Evolutionary conservation across 2,888 invertebrate genomes (phyloP).

Genomic region (Philaethria dido): DNA sequence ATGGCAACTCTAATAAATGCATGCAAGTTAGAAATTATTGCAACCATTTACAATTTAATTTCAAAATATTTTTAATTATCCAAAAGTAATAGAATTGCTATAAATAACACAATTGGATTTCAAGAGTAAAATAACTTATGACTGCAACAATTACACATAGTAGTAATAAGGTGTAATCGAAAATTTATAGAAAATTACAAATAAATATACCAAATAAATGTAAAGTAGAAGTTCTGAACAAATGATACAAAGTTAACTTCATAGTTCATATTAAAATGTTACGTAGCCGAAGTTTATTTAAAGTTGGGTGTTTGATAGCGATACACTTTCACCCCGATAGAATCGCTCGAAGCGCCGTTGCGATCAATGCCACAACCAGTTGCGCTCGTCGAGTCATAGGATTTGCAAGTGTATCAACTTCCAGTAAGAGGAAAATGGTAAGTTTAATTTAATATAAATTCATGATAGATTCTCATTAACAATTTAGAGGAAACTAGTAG

Average conservation of each 20-base stretch:
- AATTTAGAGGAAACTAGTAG: background rate
- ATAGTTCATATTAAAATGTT: conserved; percentile 31
- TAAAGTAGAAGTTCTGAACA: too few species aligned
- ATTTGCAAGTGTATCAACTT: conserved; percentile 58
- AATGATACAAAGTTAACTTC: background rate
- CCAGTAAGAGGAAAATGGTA: conserved; percentile 77
- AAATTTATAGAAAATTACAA: too few species aligned
- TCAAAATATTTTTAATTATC: too few species aligned
- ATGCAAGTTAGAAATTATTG: too few species aligned
- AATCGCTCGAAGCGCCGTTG: conserved; percentile 53
- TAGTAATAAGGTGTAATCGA: background rate
- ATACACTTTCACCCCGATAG: conserved; percentile 79
- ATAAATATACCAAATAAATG: too few species aligned
- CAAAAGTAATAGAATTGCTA: too few species aligned
- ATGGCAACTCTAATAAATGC: too few species aligned
- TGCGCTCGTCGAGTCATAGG: conserved; percentile 51
- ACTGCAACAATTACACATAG: too few species aligned
- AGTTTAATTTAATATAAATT: conserved; percentile 36
- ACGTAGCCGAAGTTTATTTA: conserved; percentile 50
- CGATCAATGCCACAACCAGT: conserved; percentile 66
- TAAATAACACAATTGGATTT: too few species aligned
- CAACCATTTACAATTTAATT: too few species aligned
- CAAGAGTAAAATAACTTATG: too few species aligned
- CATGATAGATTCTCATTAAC: conserved; percentile 15
- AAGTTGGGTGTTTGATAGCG: conserved; percentile 57